Percentiles rank a stretch among this genome's conserved stretches.
These are phyloP conservation scores for Hybognathus amarus DNA, from an alignment of 2,797 vertebrate species.

Conservation along the genomic window DNA sequence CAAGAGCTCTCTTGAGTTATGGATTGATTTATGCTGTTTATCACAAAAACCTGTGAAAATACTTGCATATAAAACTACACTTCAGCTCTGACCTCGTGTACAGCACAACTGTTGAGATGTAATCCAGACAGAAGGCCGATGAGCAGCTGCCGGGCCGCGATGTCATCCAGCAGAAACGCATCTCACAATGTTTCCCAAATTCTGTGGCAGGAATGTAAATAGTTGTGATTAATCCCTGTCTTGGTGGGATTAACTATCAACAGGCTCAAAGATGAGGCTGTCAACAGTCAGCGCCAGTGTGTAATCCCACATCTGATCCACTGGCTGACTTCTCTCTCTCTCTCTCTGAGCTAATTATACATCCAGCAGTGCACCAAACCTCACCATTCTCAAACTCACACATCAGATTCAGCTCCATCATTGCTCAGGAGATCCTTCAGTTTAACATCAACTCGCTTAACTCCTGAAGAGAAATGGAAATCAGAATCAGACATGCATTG, in stretches of 20 bases:
- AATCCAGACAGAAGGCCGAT: slow-evolving; percentile 9
- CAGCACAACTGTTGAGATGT: slow-evolving; percentile 32
- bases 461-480: neutral
- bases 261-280: slow-evolving; percentile 70
- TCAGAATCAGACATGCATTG: neutral
- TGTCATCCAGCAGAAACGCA: slow-evolving; percentile 39
- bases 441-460: neutral
- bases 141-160: slow-evolving; percentile 35
- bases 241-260: slow-evolving; percentile 76
- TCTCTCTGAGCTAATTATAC: slow-evolving; percentile 64
- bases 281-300: slow-evolving; percentile 68
- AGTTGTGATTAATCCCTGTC: slow-evolving; percentile 76
- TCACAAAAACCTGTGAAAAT: neutral
- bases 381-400: slow-evolving; percentile 64
- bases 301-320: slow-evolving; percentile 76
- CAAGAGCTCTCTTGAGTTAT: too few species aligned
- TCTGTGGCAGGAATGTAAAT: slow-evolving; percentile 74
- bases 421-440: neutral
- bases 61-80: neutral
- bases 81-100: slow-evolving; percentile 17
- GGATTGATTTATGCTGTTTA: neutral
- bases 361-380: slow-evolving; percentile 62
- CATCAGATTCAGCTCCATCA: neutral
- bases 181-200: slow-evolving; percentile 62
- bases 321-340: slow-evolving; percentile 64